Conservation (phyloP, 2,888 invertebrate genomes). For the Tenthredo amoena region DNA sequence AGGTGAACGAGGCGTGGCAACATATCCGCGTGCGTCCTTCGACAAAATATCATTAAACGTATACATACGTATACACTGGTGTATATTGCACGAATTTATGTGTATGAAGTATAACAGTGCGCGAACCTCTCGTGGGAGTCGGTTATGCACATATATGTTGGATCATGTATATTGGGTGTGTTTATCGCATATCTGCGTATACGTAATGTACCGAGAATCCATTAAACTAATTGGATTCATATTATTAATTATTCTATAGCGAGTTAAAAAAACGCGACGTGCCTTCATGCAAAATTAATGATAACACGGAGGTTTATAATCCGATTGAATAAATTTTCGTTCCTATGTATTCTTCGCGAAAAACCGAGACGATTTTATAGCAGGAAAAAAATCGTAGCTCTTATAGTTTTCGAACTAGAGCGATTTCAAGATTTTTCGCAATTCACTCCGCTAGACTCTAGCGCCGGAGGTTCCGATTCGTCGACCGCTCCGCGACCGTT, state of each 20-base stretch:
- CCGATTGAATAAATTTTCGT: neutral
- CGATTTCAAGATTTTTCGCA: neutral
- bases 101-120: constrained; percentile 27
- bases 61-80: neutral
- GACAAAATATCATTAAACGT: neutral
- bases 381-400: neutral
- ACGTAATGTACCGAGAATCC: constrained; percentile 57
- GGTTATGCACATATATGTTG: constrained; percentile 39
- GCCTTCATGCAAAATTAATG: neutral
- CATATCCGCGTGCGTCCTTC: neutral
- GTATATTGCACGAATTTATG: constrained; percentile 28
- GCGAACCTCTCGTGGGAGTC: constrained; percentile 38
- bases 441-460: neutral
- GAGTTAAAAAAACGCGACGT: neutral
- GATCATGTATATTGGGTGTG: constrained; percentile 44
- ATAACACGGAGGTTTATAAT: neutral
- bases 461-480: neutral
- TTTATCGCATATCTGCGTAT: constrained; percentile 54
- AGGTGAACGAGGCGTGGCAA: neutral
- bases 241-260: constrained; percentile 32
- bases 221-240: constrained; percentile 60
- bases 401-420: constrained; percentile 2
- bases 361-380: neutral
- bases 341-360: neutral
- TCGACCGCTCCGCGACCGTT: neutral